Base-by-base conservation (phyloP, 2,888 invertebrate genomes). In the Odontocerum albicorne region DNA sequence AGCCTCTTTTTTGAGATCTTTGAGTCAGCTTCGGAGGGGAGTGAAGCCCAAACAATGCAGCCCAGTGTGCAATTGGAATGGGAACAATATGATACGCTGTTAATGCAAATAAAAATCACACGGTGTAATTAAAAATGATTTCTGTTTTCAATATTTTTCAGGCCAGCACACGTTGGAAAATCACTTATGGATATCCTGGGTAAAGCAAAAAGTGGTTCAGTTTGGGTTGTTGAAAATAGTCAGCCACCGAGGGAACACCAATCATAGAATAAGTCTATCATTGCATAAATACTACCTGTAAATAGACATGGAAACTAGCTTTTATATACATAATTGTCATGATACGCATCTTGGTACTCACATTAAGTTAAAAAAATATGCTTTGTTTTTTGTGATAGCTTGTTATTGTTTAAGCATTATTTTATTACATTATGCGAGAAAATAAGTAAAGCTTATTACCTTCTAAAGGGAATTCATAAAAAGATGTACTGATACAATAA, bases 171-270 rank as follows among this genome's bases (percentile, higher is more conserved):
- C 67, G 83, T 87, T n/a, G 86, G 84, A 0, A 81, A 83, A 63
- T 80, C 84, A 10, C 69, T 87, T 55, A 74, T 86, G 32, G 84
- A 87, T 54, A 73, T 87, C 22, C 70, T 87, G 27, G 79, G 80
- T 56, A 85, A 83, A 63, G 87, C 82, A 7, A 80, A 82, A 62
- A 87, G 84, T 66, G 88, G 88, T n/a, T 83, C 84, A 0, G 83
- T 86, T 52, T 88, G 87, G 87, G 70, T 86, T 33, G 82, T 87
- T 20, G 86, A 86, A 65, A 85, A 86, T 63, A 82, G 83, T 7
- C 82, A 84, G 64, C 79, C 85, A 2, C 80, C 84, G 1, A 77
- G 82, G 64, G 86, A 88, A 64, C 77, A 77, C 73, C 76, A 55
- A 19, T 50, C 51, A 39, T 55, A 47, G 35, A 44, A 27, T 32